A percentile compares a stretch with the other conserved stretches of the same genome.
Evolutionary conservation across 2,113 vertebrate genomes (phyloP).

Genomic region (Rhinoderma darwinii): DNA sequence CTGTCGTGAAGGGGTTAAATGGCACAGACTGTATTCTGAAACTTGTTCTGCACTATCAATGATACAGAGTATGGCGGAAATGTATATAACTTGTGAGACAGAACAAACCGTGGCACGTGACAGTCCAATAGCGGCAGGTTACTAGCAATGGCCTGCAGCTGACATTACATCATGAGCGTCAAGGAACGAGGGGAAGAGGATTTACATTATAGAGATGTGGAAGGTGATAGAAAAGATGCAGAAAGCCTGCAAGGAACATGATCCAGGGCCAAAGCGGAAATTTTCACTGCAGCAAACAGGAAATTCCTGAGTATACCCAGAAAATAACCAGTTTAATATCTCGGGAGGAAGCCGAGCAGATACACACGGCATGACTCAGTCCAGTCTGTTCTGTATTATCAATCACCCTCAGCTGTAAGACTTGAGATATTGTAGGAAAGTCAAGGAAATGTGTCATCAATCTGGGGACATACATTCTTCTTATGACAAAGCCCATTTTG

Average conservation of each 20-base stretch:
- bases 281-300: constrained; percentile 34
- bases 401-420: background rate
- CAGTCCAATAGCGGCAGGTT: background rate
- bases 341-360: background rate
- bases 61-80: too few relatives aligned
- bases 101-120: background rate
- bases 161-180: background rate
- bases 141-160: background rate
- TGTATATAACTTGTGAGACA: background rate
- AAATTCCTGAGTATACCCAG: constrained; percentile 32
- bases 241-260: background rate
- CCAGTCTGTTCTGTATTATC: background rate
- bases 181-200: background rate
- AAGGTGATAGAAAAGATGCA: background rate
- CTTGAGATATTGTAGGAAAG: background rate
- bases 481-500: background rate
- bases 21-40: too few relatives aligned
- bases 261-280: constrained; percentile 28
- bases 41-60: too few relatives aligned
- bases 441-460: background rate
- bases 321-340: background rate
- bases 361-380: background rate
- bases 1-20: too few relatives aligned
- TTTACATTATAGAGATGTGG: background rate
- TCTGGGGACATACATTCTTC: background rate